These are phyloP conservation scores for Drosophila nannoptera DNA, from an alignment of 1,140 invertebrate species.

Conservation along the genomic window DNA sequence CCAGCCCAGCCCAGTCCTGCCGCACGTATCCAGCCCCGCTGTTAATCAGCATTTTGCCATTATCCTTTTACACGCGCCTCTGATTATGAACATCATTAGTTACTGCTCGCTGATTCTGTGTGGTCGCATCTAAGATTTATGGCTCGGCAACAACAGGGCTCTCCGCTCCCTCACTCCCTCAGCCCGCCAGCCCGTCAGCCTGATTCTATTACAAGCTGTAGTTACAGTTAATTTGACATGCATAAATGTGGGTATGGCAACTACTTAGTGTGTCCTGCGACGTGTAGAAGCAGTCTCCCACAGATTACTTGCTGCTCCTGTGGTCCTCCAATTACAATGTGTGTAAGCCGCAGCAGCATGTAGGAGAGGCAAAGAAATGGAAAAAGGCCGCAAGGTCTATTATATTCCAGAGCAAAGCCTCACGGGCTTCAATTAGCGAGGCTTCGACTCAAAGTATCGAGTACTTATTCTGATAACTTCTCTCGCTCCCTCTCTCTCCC, in stretches of 20 bases:
- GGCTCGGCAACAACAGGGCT: slow-evolving; percentile 31
- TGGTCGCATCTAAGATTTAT: slow-evolving; percentile 63
- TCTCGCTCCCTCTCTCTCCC: too few species aligned
- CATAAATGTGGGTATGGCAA: slow-evolving; percentile 63
- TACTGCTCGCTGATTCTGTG: slow-evolving; percentile 62
- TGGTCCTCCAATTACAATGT: slow-evolving; percentile 10
- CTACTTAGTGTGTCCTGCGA: slow-evolving; percentile 7
- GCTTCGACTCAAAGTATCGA: too few species aligned
- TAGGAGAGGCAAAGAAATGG: slow-evolving; percentile 20
- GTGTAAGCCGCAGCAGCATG: slow-evolving; percentile 20
- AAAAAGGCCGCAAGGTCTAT: too few species aligned
- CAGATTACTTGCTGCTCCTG: not conserved
- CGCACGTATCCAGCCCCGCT: slow-evolving; percentile 9
- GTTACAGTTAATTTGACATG: slow-evolving; percentile 30
- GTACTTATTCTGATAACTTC: too few species aligned
- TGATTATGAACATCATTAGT: slow-evolving; percentile 77
- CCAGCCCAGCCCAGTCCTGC: not conserved
- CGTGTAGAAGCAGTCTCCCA: not conserved
- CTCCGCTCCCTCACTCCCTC: not conserved
- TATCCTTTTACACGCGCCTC: slow-evolving; percentile 73
- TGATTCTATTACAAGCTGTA: slow-evolving; percentile 43
- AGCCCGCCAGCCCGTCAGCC: not conserved
- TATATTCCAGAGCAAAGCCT: too few species aligned
- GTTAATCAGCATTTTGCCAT: slow-evolving; percentile 68
- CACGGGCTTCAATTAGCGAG: too few species aligned